Percentiles rank a stretch among this genome's conserved stretches.
Conservation (phyloP, 2,888 invertebrate species). For the Crossocerus cetratus region DNA sequence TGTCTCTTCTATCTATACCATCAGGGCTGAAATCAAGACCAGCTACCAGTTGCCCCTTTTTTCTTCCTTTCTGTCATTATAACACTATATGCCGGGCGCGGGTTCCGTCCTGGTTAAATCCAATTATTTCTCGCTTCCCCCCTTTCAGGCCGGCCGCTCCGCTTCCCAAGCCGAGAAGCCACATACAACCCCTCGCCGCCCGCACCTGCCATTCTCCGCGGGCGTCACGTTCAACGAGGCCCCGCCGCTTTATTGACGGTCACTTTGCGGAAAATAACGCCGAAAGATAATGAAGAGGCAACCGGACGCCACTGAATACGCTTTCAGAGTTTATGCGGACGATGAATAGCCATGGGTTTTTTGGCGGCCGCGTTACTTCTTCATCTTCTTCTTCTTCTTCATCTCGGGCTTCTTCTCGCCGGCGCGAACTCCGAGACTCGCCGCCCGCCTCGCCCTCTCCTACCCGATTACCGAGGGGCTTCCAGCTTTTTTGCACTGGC, state of each 20-base stretch:
- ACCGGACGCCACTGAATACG: background rate
- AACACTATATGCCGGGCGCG: conserved; percentile 54
- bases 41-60: conserved; percentile 44
- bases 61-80: conserved; percentile 55
- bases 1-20: conserved; percentile 16
- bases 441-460: background rate
- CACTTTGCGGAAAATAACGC: background rate
- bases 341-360: no score
- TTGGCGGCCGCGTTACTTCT: background rate
- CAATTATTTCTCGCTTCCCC: conserved; percentile 56
- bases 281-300: background rate
- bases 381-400: background rate
- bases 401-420: background rate
- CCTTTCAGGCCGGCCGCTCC: background rate
- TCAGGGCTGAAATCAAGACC: conserved; percentile 59
- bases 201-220: conserved; percentile 5
- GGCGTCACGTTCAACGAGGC: conserved; percentile 42
- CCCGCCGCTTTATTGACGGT: conserved; percentile 9
- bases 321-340: no score
- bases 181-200: no score
- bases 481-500: background rate
- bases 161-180: background rate
- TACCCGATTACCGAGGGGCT: background rate
- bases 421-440: background rate
- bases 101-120: conserved; percentile 55